These are phyloP conservation scores for Drosophila guanche DNA, from an alignment of 1,140 invertebrate species.

Conservation along the genomic window DNA sequence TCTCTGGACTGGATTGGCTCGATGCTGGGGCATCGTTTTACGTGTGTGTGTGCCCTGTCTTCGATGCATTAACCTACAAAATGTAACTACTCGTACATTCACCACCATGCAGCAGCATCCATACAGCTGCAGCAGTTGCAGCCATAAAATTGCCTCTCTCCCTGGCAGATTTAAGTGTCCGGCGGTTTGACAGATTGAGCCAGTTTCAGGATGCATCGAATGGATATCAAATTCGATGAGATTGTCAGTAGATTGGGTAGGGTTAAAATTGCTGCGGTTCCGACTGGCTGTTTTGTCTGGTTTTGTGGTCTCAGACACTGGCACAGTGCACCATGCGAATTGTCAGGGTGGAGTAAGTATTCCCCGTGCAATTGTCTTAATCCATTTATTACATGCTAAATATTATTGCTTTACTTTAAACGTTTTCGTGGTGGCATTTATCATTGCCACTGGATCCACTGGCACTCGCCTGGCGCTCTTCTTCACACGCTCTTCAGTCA, in stretches of 20 bases:
- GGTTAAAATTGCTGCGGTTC: not conserved
- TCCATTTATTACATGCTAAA: conserved; percentile 65
- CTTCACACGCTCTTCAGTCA: conserved; percentile 49
- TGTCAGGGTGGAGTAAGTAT: too few relatives aligned
- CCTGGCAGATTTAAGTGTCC: conserved; percentile 35
- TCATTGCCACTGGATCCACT: conserved; percentile 46
- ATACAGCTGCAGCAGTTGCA: conserved; percentile 14
- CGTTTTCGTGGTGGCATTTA: conserved; percentile 52
- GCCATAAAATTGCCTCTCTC: conserved; percentile 35
- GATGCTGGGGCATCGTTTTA: conserved; percentile 15
- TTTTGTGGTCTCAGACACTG: not conserved
- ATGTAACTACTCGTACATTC: conserved; percentile 16
- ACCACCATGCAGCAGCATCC: not conserved
- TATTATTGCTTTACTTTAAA: conserved; percentile 70
- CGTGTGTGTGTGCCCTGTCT: conserved; percentile 48
- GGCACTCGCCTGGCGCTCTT: not conserved
- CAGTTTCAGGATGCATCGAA: conserved; percentile 22
- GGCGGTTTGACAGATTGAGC: conserved; percentile 45
- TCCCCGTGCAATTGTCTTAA: conserved; percentile 4
- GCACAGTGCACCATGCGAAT: not conserved
- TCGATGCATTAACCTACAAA: conserved; percentile 59
- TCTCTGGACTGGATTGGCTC: conserved; percentile 6
- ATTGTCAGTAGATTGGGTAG: conserved; percentile 1
- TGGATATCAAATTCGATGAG: conserved; percentile 14
- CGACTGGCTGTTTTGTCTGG: not conserved